phyloP scores from a whole-genome alignment of 2,888 invertebrate species.

The Drosophila parthenogenetica region DNA sequence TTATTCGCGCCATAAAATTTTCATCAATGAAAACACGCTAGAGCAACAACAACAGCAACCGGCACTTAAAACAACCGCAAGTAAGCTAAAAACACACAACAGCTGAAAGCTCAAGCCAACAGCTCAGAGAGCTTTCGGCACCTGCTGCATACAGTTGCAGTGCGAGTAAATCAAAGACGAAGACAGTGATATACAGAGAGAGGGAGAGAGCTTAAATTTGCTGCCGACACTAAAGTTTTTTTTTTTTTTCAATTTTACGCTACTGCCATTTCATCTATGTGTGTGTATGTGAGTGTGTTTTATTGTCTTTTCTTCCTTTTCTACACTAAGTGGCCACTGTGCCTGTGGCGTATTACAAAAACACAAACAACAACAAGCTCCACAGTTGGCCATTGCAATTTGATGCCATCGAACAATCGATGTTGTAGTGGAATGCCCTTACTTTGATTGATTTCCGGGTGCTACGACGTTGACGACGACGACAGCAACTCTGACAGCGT shows the following conservation, averaged over 20 bases:
- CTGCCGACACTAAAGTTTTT: slow-evolving; percentile 30
- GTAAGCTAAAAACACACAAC: slow-evolving; percentile 53
- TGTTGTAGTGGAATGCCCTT: slow-evolving; percentile 78
- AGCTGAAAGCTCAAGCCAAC: slow-evolving; percentile 58
- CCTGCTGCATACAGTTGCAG: neutral
- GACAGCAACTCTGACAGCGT: slow-evolving; percentile 12
- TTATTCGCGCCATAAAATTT: slow-evolving; percentile 52
- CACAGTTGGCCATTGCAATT: slow-evolving; percentile 59
- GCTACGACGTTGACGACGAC: slow-evolving; percentile 54
- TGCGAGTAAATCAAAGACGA: slow-evolving; percentile 10
- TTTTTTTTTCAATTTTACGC: slow-evolving; percentile 19
- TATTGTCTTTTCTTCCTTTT: slow-evolving; percentile 24
- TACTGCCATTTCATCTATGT: slow-evolving; percentile 48
- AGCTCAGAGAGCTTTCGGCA: slow-evolving; percentile 5
- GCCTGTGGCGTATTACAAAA: slow-evolving; percentile 43
- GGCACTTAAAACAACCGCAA: slow-evolving; percentile 65
- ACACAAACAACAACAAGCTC: slow-evolving; percentile 38
- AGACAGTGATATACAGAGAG: slow-evolving; percentile 4
- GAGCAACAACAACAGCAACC: slow-evolving; percentile 67
- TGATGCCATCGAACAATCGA: slow-evolving; percentile 59
- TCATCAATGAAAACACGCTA: slow-evolving; percentile 71
- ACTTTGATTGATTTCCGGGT: slow-evolving; percentile 82
- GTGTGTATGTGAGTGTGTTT: neutral
- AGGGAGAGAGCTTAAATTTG: slow-evolving; percentile 50
- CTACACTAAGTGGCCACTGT: slow-evolving; percentile 31